Conservation (phyloP, 2,797 vertebrate genomes). For the Onychomys arenicola region DNA sequence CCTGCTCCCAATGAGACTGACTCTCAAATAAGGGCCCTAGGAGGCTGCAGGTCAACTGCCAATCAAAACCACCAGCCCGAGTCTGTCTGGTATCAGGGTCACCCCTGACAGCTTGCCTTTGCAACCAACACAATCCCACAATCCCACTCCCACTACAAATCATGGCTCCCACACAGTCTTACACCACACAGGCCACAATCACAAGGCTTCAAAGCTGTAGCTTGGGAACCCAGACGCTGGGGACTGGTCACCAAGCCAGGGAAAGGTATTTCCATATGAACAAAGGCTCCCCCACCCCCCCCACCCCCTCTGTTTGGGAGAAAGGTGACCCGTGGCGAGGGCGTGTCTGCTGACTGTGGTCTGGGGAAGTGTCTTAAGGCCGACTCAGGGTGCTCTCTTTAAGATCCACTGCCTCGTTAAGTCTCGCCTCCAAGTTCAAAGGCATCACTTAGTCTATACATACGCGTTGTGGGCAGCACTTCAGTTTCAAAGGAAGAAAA, state of each 20-base stretch:
- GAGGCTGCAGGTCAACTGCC: not conserved
- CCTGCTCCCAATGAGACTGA: not conserved
- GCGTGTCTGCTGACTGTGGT: not conserved
- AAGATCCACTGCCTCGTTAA: rapidly evolving
- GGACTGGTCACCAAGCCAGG: not conserved
- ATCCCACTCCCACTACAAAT: not conserved
- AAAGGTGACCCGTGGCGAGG: not conserved
- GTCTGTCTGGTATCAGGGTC: not conserved
- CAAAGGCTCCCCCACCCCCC: not conserved
- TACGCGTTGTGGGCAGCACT: not conserved
- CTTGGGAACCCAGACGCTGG: not conserved
- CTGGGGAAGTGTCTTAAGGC: not conserved
- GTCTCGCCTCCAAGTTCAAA: not conserved
- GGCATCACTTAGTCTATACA: not conserved
- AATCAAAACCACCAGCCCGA: not conserved
- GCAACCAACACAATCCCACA: not conserved
- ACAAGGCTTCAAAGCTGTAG: not conserved
- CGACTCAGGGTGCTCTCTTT: not conserved
- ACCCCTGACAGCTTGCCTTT: not conserved
- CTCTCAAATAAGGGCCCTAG: not conserved
- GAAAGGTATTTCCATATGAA: not conserved
- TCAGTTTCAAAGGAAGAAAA: not conserved
- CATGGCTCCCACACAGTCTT: not conserved
- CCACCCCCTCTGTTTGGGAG: not conserved
- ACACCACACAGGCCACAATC: not conserved